Base-by-base conservation (phyloP, 2,888 invertebrate genomes). In the Lochmaea capreae region DNA sequence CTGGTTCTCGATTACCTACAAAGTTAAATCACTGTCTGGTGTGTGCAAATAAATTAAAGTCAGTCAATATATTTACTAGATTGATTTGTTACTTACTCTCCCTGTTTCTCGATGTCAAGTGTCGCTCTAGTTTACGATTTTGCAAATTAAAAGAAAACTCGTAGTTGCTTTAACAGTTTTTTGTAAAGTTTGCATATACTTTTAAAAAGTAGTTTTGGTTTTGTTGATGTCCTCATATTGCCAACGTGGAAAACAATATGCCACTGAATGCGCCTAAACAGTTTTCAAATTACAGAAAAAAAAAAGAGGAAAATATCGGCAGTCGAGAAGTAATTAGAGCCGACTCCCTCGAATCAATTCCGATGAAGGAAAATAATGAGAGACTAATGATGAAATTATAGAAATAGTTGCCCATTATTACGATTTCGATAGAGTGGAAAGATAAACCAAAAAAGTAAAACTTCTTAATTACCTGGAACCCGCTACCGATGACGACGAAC, bases 381-480 rank as follows among this genome's bases (percentile, higher is more conserved):
- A 75, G 73, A 75, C 76, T 78, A 78, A 78, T 75, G 75, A 78
- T 66, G 73, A 68, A 78, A 76, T 78, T 76, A 78, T 76, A 73
- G 75, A 69, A 78, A 78, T 76, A 73, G 76, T 68, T 71, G 18
- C 72, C 75, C 76, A 76, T 77, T 77, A 77, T 71, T 74, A 72
- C 72, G 73, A 69, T 76, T 71, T 74, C 74, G 78, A 78, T 78
- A 74, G 78, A 76, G 78, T 76, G 78, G 73, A 67, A 63, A 76
- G 78, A 78, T 78, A 78, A 78, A 73, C 49, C 68, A 62, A 76
- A 73, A 54, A 54, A 74, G 71, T 73, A 71, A 71, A 78, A 76
- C 78, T 76, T 78, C 78, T 78, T 78, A 78, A 78, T 78, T 78
- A 78, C 76, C 78, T 74, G 66, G 61, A 63, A 65, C 67, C 76